Base-by-base conservation (phyloP, 2,797 vertebrate species). In the Toxotes lorentzi region DNA sequence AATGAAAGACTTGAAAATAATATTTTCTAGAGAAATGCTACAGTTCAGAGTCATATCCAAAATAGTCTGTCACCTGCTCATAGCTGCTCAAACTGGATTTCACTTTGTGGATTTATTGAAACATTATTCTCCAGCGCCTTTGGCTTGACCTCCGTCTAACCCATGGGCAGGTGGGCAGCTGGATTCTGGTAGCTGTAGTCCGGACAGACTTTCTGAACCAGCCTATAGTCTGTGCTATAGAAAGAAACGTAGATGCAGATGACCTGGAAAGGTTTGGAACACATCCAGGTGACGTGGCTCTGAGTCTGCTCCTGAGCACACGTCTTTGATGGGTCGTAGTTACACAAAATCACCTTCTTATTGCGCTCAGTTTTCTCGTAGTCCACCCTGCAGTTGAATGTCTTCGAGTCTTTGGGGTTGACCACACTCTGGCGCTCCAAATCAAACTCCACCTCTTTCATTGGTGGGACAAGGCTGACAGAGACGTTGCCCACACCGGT, bases 221-320 rank as follows among this genome's bases (percentile, higher is more conserved):
- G 96, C 95, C 97, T 97, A 95, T 99, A 99, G 95, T 99, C 97
- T 73, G 96, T 96, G 93, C 98, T 98, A 95, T 97, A 97, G 96
- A 99, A 99, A 77, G 97, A 97, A 91, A 98, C 96, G 88, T 98
- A 98, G 95, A 99, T 96, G 88, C 98, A 99, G 95, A 99, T 97
- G 91, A 98, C 96, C 94, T 97, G 97, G 93, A 98, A 98, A 30
- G 98, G 97, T 91, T 98, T 98, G 88, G 97, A 97, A 89, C 98
- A 99, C 87, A 97, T 96, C 98, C 98, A 99, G 73, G 96, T 98
- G 67, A 98, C 96, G 0, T 97, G 97, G 90, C 97, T 98, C 94
- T 98, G 97, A 67, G 96, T 98, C 93, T 98, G 97, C 93, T 98
- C 97, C 93, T 97, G 97, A 76, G 96, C 95, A 71, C 98, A 98